Conservation (phyloP, 2,888 invertebrate species). For the Chalcosyrphus nemorum region DNA sequence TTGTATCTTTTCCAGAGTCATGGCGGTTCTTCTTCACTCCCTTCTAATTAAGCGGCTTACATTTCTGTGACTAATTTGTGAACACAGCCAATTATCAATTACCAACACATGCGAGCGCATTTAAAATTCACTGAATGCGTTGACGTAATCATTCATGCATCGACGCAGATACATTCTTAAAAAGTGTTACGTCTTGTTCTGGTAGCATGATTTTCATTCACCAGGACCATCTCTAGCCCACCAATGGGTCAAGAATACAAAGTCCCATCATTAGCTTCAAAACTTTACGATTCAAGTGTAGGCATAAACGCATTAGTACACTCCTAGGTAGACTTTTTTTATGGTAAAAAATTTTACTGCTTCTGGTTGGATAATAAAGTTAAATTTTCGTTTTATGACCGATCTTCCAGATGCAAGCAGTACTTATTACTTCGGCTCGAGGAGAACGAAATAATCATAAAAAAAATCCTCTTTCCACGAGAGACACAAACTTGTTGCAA, state of each 20-base stretch:
- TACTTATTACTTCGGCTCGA: constrained; percentile 13
- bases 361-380: background rate
- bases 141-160: background rate
- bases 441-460: constrained; percentile 2
- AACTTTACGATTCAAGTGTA: background rate
- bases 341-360: constrained; percentile 34
- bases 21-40: background rate
- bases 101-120: background rate
- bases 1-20: background rate
- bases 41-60: constrained; percentile 32
- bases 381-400: constrained; percentile 23
- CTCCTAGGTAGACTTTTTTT: constrained; percentile 20
- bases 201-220: no score
- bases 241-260: background rate
- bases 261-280: background rate
- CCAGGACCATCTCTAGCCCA: no score
- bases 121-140: background rate
- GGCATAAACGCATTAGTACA: background rate
- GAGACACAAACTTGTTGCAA: background rate
- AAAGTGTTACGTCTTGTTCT: background rate
- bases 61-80: constrained; percentile 21
- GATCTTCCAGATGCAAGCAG: constrained; percentile 20
- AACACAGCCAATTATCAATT: background rate
- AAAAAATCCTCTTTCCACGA: background rate
- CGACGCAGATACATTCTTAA: background rate